A percentile compares a stretch with the other conserved stretches of the same genome.
Evolutionary conservation across 2,113 vertebrate species (phyloP).

Genomic region (Gymnocephalus cernua): DNA sequence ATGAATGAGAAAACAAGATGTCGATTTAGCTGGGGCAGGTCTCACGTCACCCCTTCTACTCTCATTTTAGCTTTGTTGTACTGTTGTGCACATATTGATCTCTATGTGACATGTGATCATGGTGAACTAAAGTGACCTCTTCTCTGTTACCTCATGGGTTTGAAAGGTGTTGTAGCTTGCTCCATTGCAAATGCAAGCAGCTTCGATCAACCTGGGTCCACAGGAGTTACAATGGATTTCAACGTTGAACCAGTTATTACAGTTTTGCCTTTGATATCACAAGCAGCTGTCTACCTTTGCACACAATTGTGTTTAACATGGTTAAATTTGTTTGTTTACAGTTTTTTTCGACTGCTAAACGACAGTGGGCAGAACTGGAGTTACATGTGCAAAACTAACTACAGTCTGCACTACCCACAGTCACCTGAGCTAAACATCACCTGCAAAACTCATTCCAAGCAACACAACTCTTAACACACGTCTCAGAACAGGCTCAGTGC

Average conservation of each 20-base stretch:
- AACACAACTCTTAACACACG: no score
- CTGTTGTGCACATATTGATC: not conserved
- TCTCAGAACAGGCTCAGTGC: no score
- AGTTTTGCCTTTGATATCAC: not conserved
- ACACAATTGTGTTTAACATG: not conserved
- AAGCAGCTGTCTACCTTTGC: not conserved
- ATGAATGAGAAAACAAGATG: not conserved
- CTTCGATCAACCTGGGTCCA: not conserved
- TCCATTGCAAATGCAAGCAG: not conserved
- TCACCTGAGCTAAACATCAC: no score
- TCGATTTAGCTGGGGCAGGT: not conserved
- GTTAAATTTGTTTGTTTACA: no score
- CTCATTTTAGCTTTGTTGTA: conserved; percentile 5
- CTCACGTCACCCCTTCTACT: not conserved
- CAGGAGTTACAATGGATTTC: not conserved
- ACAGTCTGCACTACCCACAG: no score
- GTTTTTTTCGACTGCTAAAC: no score
- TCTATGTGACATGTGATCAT: not conserved
- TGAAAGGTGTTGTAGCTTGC: not conserved
- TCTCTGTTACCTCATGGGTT: not conserved
- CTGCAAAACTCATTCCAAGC: no score
- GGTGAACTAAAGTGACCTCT: not conserved
- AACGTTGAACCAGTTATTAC: not conserved
- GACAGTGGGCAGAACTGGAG: no score
- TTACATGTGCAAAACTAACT: no score